Conservation (phyloP, 37 sponge, comb jelly and placozoan genomes). For the Agelas oroides region DNA sequence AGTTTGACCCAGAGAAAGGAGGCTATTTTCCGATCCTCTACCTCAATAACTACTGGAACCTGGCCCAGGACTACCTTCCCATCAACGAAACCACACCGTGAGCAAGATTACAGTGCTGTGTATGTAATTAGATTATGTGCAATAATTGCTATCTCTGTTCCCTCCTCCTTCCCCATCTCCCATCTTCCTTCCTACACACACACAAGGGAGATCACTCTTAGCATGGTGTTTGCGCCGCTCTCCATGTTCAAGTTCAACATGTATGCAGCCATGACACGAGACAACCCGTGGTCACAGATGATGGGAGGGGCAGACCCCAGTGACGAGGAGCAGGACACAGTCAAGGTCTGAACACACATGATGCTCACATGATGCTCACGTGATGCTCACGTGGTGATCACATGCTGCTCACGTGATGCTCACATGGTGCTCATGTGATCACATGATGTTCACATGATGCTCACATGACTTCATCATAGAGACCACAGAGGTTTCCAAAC, state of each 20-base stretch:
- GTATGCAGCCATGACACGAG: slow-evolving; percentile 81
- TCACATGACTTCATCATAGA: background rate
- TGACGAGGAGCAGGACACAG: slow-evolving; percentile 96
- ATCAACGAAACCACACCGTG: slow-evolving; percentile 90
- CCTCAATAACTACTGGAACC: slow-evolving; percentile 97
- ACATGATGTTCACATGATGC: too few relatives aligned
- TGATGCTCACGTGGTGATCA: background rate
- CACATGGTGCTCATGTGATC: background rate
- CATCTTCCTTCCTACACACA: background rate
- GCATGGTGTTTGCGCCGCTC: slow-evolving; percentile 78
- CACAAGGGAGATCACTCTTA: slow-evolving; percentile 62
- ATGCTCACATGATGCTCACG: background rate
- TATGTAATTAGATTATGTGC: background rate
- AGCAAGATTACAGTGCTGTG: slow-evolving; percentile 1
- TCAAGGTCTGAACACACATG: slow-evolving; percentile 72
- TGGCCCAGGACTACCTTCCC: slow-evolving; percentile 92
- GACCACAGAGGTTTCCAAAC: too few relatives aligned
- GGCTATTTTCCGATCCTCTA: slow-evolving; percentile 92
- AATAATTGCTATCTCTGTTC: background rate
- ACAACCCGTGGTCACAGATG: slow-evolving; percentile 74
- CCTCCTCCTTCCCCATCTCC: background rate
- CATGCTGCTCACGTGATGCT: background rate
- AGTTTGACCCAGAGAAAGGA: slow-evolving; percentile 78
- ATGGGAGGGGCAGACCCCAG: slow-evolving; percentile 54
- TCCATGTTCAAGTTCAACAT: slow-evolving; percentile 94